phyloP scores from a whole-genome alignment of 2,797 vertebrate species.

The Lateolabrax maculatus region DNA sequence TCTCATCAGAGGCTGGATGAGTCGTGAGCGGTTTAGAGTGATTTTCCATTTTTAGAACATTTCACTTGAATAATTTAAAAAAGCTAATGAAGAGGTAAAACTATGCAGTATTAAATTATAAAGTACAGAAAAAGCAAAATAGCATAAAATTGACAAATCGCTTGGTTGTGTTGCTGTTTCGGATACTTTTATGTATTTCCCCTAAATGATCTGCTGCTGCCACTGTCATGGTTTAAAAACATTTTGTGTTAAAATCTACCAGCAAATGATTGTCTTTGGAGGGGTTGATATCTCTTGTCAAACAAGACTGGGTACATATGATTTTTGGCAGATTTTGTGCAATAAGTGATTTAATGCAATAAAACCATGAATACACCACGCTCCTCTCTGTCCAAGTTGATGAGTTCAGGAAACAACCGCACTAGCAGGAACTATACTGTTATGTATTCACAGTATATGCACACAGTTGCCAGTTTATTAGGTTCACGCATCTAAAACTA shows the following conservation, averaged over 20 bases:
- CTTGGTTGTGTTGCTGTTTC: background rate
- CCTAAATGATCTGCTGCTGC: background rate
- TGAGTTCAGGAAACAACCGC: background rate
- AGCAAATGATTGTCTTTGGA: background rate
- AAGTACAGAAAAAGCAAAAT: background rate
- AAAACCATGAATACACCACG: constrained; percentile 25
- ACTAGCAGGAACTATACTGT: background rate
- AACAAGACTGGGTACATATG: constrained; percentile 9
- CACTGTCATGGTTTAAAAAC: background rate
- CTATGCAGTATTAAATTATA: background rate
- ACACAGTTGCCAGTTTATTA: background rate
- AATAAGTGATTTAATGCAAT: constrained; percentile 33
- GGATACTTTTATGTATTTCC: background rate
- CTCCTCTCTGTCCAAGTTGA: background rate
- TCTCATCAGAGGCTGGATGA: background rate
- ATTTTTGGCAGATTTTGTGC: constrained; percentile 27
- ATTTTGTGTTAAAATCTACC: constrained; percentile 5
- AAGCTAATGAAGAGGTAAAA: background rate
- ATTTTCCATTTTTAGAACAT: background rate
- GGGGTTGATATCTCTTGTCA: constrained; percentile 11
- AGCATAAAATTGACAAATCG: background rate
- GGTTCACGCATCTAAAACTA: background rate
- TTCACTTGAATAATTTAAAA: background rate
- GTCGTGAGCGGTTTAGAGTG: background rate
- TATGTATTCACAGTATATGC: background rate